Evolutionary conservation across 2,113 vertebrate genomes (phyloP).

Genomic region (Poeciliopsis prolifica): DNA sequence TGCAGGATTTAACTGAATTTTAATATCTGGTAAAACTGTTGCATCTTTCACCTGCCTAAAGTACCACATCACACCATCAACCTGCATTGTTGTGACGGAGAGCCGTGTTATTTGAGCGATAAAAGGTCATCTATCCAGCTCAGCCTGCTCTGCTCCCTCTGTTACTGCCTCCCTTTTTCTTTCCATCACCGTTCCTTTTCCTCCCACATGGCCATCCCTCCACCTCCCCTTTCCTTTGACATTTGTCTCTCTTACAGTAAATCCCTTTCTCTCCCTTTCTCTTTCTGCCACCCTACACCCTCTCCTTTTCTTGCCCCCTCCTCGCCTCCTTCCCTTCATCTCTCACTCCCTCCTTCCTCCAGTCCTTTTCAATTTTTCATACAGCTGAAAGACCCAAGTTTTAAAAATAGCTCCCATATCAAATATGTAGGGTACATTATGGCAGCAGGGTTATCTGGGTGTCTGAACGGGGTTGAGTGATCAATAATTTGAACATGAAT

Average conservation of each 20-base stretch:
- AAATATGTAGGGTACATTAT: slow-evolving; percentile 82
- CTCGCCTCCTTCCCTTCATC: slow-evolving; percentile 34
- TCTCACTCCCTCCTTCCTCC: slow-evolving; percentile 41
- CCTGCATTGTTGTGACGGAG: slow-evolving; percentile 46
- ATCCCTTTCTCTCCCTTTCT: slow-evolving; percentile 35
- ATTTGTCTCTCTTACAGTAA: slow-evolving; percentile 64
- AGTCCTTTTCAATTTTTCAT: slow-evolving; percentile 81
- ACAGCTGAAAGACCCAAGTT: slow-evolving; percentile 76
- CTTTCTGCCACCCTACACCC: slow-evolving; percentile 31
- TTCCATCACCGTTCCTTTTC: slow-evolving; percentile 35
- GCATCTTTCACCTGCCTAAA: slow-evolving; percentile 21
- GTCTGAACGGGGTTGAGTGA: slow-evolving; percentile 45
- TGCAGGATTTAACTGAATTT: slow-evolving; percentile 13
- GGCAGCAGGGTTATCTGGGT: slow-evolving; percentile 55
- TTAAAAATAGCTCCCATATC: slow-evolving; percentile 82
- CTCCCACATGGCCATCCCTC: slow-evolving; percentile 34
- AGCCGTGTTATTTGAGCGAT: slow-evolving; percentile 55
- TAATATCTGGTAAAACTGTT: neutral
- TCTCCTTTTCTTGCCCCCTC: slow-evolving; percentile 32
- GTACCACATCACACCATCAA: slow-evolving; percentile 34
- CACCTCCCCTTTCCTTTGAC: slow-evolving; percentile 46
- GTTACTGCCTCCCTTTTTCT: slow-evolving; percentile 37
- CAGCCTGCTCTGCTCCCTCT: slow-evolving; percentile 29
- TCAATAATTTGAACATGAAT: slow-evolving; percentile 73
- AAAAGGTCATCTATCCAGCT: slow-evolving; percentile 67